A percentile compares a stretch with the other conserved stretches of the same genome.
These are phyloP conservation scores for Pelecanus crispus DNA, from an alignment of 2,113 vertebrate genomes.

Conservation along the genomic window DNA sequence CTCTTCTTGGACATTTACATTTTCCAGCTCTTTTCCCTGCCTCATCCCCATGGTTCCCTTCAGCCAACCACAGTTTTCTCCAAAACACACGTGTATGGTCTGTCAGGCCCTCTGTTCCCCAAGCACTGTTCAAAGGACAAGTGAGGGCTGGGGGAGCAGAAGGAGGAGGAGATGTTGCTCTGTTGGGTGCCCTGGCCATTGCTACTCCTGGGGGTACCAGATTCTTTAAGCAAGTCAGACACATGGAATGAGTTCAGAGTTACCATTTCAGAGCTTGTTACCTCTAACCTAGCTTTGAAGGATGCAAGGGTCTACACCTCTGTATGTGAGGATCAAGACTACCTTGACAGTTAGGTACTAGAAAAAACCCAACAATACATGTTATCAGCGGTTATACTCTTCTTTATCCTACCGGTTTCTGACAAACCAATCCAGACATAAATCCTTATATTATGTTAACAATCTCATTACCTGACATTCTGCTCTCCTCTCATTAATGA, in stretches of 20 bases:
- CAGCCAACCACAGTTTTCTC: not conserved
- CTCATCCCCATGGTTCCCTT: not conserved
- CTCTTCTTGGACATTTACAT: not conserved
- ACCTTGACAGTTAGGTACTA: not conserved
- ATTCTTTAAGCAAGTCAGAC: conserved; percentile 40
- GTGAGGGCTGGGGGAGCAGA: not conserved
- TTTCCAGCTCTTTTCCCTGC: not conserved
- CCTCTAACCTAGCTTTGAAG: conserved; percentile 46
- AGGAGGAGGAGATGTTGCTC: not conserved
- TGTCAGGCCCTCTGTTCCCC: not conserved
- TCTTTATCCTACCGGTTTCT: not conserved
- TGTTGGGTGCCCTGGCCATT: not conserved
- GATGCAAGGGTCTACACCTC: conserved; percentile 60
- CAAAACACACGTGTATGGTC: not conserved
- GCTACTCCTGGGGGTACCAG: not conserved
- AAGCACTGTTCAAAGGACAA: not conserved
- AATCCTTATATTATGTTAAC: not conserved
- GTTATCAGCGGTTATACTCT: not conserved
- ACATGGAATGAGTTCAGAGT: conserved; percentile 60
- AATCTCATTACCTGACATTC: not conserved
- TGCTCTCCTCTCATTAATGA: not conserved
- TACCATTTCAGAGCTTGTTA: conserved; percentile 42
- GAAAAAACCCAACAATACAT: not conserved
- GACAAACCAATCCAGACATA: not conserved
- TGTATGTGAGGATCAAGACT: conserved; percentile 63